A percentile compares a stretch with the other conserved stretches of the same genome.
These are phyloP conservation scores for Chaetodon auriga DNA, from an alignment of 2,113 vertebrate species.

Conservation along the genomic window DNA sequence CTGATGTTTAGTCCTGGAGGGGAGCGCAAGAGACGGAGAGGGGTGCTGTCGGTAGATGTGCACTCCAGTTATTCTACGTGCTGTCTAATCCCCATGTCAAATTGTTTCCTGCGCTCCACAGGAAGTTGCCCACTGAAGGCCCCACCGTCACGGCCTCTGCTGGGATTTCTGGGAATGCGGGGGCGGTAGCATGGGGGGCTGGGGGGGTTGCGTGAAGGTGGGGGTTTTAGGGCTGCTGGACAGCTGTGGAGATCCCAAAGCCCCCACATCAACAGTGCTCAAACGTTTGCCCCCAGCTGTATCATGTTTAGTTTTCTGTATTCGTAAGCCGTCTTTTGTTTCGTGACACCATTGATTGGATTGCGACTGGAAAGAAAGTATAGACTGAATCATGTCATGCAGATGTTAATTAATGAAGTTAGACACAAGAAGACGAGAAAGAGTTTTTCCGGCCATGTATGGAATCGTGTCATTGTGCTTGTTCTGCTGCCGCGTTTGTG, in stretches of 20 bases:
- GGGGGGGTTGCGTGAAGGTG: conserved; percentile 5
- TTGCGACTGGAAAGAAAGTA: too few species aligned
- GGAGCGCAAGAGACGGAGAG: conserved; percentile 10
- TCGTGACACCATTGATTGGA: not conserved
- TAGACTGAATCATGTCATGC: not conserved
- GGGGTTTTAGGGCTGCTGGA: conserved; percentile 54
- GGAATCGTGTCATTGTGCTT: not conserved
- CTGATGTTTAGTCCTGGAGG: conserved; percentile 16
- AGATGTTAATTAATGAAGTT: not conserved
- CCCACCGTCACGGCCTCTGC: conserved; percentile 70
- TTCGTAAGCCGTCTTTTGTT: conserved; percentile 2
- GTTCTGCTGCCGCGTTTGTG: not conserved
- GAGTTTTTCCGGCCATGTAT: not conserved
- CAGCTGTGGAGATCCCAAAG: conserved; percentile 76
- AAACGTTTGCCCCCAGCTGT: conserved; percentile 43
- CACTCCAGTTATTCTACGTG: conserved; percentile 58
- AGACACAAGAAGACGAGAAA: not conserved
- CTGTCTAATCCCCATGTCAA: conserved; percentile 82
- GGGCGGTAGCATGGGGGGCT: conserved; percentile 41
- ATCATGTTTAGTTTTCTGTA: conserved; percentile 3
- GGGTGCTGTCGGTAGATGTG: conserved; percentile 52
- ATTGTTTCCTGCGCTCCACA: conserved; percentile 82
- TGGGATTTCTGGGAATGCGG: conserved; percentile 77
- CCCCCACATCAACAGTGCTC: conserved; percentile 53
- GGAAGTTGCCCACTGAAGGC: conserved; percentile 76